Evolutionary conservation across 1,140 invertebrate genomes (phyloP), one percentile per base, ranked within the genome.

Genomic region (Drosophila simulans): DNA sequence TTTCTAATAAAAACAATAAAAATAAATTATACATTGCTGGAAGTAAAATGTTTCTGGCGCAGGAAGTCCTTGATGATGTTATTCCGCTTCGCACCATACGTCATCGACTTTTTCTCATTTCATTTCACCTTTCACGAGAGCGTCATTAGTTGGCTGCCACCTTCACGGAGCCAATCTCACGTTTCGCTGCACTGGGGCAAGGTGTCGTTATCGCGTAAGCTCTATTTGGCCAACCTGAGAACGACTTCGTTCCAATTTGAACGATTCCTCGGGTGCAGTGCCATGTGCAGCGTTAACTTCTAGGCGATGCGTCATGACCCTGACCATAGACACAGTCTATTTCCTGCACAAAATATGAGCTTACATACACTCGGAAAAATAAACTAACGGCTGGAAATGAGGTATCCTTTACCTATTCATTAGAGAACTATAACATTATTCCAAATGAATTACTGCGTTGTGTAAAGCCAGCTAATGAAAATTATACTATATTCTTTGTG

Each of bases 271-370:
- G 53, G 39, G 51, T 59, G 53, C 70, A 48, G 31, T 57, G 81
- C 73, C 82, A 85, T 85, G 82, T 88, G 82, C 81, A 51, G 22
- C 51, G 48, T 17, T n/a, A 37, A 42, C 42, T 57, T 43, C 20
- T 40, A 62, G 48, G 31, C 10, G 57, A 39, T 17, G 46, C 49
- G 53, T 54, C 59, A 75, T 69, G 79, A 84, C 84, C 84, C 72
- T 89, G 84, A 89, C 84, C 84, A 88, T 79, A 88, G 84, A 89
- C 84, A 89, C 71, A 77, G 43, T 62, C 46, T 55, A 69, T 71
- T 62, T 31, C 64, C 68, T 34, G 11, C 12, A 15, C 12, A 17
- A 15, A 12, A 27, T 12, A n/a, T 3, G 17, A 2, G 3, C n/a
- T n/a, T n/a, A n/a, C n/a, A n/a, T 27, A 22, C 57, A 60, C 48